Conservation (phyloP, 1,140 invertebrate species). For the Diuraphis noxia region DNA sequence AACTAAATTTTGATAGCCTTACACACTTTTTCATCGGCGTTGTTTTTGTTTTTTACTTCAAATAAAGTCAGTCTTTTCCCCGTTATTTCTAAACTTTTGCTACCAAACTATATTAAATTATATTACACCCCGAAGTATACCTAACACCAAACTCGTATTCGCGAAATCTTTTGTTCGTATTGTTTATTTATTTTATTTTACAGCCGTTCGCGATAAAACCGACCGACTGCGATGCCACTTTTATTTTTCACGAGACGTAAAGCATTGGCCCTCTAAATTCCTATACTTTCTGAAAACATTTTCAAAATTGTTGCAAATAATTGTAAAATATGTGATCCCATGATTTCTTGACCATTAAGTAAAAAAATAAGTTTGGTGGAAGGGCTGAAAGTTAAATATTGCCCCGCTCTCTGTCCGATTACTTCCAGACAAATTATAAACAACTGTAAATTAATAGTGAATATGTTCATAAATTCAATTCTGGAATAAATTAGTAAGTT, state of each 20-base stretch:
- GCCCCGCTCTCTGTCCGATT: too few species aligned
- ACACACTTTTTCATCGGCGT: not conserved
- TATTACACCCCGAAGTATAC: not conserved
- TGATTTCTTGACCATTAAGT: too few species aligned
- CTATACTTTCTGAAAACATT: too few species aligned
- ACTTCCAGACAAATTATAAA: too few species aligned
- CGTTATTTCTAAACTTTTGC: not conserved
- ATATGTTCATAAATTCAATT: too few species aligned
- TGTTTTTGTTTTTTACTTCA: not conserved
- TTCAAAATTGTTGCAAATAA: too few species aligned
- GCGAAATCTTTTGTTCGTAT: not conserved
- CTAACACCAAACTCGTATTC: not conserved
- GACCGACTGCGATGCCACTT: not conserved
- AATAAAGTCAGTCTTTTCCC: not conserved
- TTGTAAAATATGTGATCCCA: too few species aligned
- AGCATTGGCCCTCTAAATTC: too few species aligned
- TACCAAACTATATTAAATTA: not conserved
- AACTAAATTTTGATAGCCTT: not conserved
- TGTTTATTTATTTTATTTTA: not conserved
- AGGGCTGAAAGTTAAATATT: too few species aligned
- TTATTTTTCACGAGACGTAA: not conserved
- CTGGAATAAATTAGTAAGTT: too few species aligned
- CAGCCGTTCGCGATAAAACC: not conserved
- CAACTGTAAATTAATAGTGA: too few species aligned
- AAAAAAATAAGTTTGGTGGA: too few species aligned